Percentiles rank a stretch among this genome's conserved stretches.
phyloP scores from a whole-genome alignment of 2,888 invertebrate genomes.

The Sarcophaga subvicina region DNA sequence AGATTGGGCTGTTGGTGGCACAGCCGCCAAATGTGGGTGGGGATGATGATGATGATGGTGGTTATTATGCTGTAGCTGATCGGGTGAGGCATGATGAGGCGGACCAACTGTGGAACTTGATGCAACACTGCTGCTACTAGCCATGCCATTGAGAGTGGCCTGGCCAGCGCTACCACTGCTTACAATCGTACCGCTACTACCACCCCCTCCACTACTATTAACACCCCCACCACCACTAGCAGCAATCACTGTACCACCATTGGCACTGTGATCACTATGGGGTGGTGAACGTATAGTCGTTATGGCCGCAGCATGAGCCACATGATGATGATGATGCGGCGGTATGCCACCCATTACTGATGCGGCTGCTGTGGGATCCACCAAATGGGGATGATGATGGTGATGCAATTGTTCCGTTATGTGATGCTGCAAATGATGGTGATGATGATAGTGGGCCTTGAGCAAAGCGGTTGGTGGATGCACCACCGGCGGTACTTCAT shows the following conservation, averaged over 20 bases:
- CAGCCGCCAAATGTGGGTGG: conserved; percentile 79
- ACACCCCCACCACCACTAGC: conserved; percentile 64
- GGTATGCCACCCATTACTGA: conserved; percentile 70
- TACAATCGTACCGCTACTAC: conserved; percentile 63
- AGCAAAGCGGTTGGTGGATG: conserved; percentile 73
- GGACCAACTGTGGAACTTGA: conserved; percentile 62
- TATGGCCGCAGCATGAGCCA: conserved; percentile 62
- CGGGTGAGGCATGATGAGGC: conserved; percentile 80
- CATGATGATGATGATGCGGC: conserved; percentile 69
- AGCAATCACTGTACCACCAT: conserved; percentile 64
- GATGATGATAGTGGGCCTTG: conserved; percentile 78
- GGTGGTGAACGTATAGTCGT: conserved; percentile 75
- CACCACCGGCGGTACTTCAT: conserved; percentile 82
- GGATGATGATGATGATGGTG: conserved; percentile 68
- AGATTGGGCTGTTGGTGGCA: conserved; percentile 81
- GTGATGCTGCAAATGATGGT: conserved; percentile 80
- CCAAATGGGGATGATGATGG: conserved; percentile 61
- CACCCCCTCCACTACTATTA: conserved; percentile 61
- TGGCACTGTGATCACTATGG: conserved; percentile 69
- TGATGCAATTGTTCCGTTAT: conserved; percentile 83
- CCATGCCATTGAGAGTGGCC: conserved; percentile 76
- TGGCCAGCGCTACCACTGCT: conserved; percentile 40
- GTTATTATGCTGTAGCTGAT: conserved; percentile 74
- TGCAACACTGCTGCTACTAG: conserved; percentile 77
- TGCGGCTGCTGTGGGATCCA: conserved; percentile 73